These are phyloP conservation scores for Sarcophilus harrisii DNA, from an alignment of 2,797 vertebrate species.

Conservation along the genomic window DNA sequence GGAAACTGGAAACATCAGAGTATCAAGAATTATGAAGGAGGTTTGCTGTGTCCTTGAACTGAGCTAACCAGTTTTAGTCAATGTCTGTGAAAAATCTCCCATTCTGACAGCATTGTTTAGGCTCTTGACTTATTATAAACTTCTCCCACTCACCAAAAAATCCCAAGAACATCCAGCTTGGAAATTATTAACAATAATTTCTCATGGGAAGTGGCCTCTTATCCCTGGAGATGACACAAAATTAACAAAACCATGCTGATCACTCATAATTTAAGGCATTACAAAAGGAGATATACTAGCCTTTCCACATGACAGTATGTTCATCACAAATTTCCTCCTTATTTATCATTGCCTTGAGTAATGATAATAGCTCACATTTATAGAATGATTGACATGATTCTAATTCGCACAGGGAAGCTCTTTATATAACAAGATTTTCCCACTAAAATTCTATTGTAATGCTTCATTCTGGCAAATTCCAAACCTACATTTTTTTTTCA, in stretches of 20 bases:
- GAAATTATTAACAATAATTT: constrained; percentile 9
- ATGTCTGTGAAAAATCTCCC: constrained; percentile 10
- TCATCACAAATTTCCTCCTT: constrained; percentile 2
- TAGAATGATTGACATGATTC: neutral
- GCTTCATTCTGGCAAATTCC: neutral
- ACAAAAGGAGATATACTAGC: neutral
- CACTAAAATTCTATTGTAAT: neutral
- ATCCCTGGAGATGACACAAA: neutral
- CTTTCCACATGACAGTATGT: neutral
- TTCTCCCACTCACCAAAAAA: neutral
- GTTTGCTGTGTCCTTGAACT: neutral
- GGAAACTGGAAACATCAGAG: constrained; percentile 9
- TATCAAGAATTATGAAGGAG: neutral
- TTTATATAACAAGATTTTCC: neutral
- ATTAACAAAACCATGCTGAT: neutral
- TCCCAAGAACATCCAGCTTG: constrained; percentile 15
- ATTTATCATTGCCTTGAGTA: neutral
- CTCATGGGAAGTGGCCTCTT: constrained; percentile 17
- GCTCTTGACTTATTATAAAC: neutral
- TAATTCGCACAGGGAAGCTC: neutral
- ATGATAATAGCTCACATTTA: neutral
- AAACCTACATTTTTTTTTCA: neutral
- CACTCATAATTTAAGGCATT: constrained; percentile 30
- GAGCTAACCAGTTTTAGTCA: neutral
- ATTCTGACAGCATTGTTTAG: neutral